Evolutionary conservation across 2,888 invertebrate genomes (phyloP).

Genomic region (Polyommatus iphigenia): DNA sequence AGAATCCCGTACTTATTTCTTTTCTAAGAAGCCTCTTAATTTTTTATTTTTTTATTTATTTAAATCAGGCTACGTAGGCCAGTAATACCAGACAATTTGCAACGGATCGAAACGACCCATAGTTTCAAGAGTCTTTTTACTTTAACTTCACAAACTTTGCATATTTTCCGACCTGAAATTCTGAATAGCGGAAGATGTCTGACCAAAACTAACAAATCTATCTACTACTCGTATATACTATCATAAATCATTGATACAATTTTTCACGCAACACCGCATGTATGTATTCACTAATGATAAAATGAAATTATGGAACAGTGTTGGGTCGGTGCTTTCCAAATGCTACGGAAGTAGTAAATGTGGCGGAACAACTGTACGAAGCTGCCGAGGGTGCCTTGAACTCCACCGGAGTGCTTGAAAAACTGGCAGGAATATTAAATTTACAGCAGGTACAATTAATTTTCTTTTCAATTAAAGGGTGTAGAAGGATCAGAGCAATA

Average conservation of each 20-base stretch:
- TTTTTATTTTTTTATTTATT: too few species aligned
- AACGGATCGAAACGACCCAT: not conserved
- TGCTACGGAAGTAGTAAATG: conserved; percentile 51
- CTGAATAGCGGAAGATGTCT: not conserved
- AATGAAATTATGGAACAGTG: conserved; percentile 54
- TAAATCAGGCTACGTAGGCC: too few species aligned
- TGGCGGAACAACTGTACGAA: conserved; percentile 44
- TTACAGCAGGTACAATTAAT: conserved; percentile 58
- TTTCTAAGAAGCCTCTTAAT: too few species aligned
- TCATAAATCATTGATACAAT: not conserved
- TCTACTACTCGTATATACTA: not conserved
- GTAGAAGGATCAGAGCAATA: not conserved
- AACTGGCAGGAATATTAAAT: conserved; percentile 55
- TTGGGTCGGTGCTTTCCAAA: conserved; percentile 66
- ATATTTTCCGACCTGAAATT: not conserved
- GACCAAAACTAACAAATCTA: conserved; percentile 1
- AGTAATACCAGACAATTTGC: too few species aligned
- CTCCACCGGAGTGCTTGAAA: conserved; percentile 52
- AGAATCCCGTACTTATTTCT: too few species aligned
- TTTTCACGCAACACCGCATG: not conserved
- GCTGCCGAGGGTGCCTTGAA: conserved; percentile 44
- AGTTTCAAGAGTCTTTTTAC: not conserved
- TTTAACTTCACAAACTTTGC: not conserved
- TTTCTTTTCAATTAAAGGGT: not conserved
- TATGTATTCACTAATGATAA: not conserved